Evolutionary conservation across 2,888 invertebrate species (phyloP).

Genomic region (Chaetogeoica ovagalla): DNA sequence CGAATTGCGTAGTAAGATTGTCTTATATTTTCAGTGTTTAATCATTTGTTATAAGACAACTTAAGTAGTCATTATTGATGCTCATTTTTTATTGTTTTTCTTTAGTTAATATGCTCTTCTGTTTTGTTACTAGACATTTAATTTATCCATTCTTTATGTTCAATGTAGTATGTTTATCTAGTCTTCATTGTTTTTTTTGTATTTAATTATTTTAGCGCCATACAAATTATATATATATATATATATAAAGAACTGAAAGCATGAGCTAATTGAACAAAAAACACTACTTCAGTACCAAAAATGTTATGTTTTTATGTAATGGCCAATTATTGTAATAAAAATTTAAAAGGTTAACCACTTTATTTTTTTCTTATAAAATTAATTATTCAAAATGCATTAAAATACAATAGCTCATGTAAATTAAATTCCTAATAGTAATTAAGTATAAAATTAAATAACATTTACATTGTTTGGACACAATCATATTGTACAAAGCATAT

Average conservation of each 20-base stretch:
- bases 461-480: background rate
- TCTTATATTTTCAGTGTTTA: slow-evolving; percentile 33
- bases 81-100: slow-evolving; percentile 51
- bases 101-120: slow-evolving; percentile 49
- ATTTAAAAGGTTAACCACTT: slow-evolving; percentile 7
- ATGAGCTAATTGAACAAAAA: slow-evolving; percentile 32
- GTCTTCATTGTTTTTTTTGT: slow-evolving; percentile 10
- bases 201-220: background rate
- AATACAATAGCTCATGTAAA: background rate
- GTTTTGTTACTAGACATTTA: slow-evolving; percentile 48
- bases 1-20: slow-evolving; percentile 46
- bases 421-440: slow-evolving; percentile 34
- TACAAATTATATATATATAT: background rate
- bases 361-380: background rate
- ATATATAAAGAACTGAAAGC: slow-evolving; percentile 22
- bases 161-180: slow-evolving; percentile 47
- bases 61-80: slow-evolving; percentile 53
- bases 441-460: slow-evolving; percentile 22
- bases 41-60: slow-evolving; percentile 35
- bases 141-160: slow-evolving; percentile 11
- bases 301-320: background rate
- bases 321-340: slow-evolving; percentile 9
- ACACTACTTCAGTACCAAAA: background rate
- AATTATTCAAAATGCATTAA: background rate
- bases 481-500: slow-evolving; percentile 2